Evolutionary conservation across 2,113 vertebrate genomes (phyloP).

Genomic region (Dryoscopus gambensis): DNA sequence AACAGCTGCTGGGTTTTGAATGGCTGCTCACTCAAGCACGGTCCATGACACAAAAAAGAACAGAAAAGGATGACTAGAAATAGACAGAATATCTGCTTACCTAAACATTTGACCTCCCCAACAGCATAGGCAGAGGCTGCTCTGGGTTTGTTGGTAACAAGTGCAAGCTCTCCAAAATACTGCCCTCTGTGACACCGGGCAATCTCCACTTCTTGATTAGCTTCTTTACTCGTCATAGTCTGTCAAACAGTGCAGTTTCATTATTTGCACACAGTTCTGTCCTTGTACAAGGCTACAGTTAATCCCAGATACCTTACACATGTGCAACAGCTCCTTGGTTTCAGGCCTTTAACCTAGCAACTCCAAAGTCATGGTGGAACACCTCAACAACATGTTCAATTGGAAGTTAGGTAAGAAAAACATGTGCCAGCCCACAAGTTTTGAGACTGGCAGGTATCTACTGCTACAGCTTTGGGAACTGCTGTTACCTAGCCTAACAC

Average conservation of each 20-base stretch:
- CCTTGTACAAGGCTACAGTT: neutral
- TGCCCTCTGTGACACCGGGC: slow-evolving; percentile 91
- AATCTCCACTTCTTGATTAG: slow-evolving; percentile 92
- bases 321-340: neutral
- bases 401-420: neutral
- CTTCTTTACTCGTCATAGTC: slow-evolving; percentile 88
- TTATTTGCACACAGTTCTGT: neutral
- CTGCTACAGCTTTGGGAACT: neutral
- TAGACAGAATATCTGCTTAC: slow-evolving; percentile 72
- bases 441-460: neutral
- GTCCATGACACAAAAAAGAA: neutral
- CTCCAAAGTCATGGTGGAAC: neutral
- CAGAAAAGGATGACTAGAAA: neutral
- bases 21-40: neutral
- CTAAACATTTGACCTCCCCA: slow-evolving; percentile 92
- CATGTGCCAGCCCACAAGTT: neutral
- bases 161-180: slow-evolving; percentile 96
- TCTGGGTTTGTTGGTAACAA: slow-evolving; percentile 98
- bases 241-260: slow-evolving; percentile 49
- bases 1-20: neutral
- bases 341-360: neutral
- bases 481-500: neutral
- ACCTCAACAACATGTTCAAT: neutral
- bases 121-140: slow-evolving; percentile 95
- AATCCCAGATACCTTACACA: neutral